phyloP scores from a whole-genome alignment of 1,140 invertebrate genomes.

The Neodiprion pinetum region DNA sequence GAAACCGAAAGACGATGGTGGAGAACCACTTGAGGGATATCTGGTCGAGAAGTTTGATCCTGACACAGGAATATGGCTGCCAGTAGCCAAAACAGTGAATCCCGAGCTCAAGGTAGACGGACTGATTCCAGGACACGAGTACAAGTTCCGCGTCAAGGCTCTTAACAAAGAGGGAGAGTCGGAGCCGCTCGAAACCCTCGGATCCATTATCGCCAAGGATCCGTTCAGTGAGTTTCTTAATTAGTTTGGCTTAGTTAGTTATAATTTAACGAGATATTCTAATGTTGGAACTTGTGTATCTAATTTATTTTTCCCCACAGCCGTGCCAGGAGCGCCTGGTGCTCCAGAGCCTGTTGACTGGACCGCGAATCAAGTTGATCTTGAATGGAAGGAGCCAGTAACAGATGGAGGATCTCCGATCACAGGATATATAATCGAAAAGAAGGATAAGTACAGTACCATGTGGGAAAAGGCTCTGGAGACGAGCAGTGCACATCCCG shows the following conservation, averaged over 20 bases:
- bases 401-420: slow-evolving; percentile 92
- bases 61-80: slow-evolving; percentile 89
- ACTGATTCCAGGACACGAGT: slow-evolving; percentile 91
- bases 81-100: slow-evolving; percentile 80
- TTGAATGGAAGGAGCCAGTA: slow-evolving; percentile 82
- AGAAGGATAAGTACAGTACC: slow-evolving; percentile 94
- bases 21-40: slow-evolving; percentile 93
- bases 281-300: slow-evolving; percentile 4
- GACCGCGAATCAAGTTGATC: slow-evolving; percentile 89
- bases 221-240: slow-evolving; percentile 82
- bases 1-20: slow-evolving; percentile 97
- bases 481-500: slow-evolving; percentile 74
- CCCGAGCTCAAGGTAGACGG: slow-evolving; percentile 90
- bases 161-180: slow-evolving; percentile 97
- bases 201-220: slow-evolving; percentile 94
- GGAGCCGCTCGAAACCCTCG: slow-evolving; percentile 92
- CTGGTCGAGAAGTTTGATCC: slow-evolving; percentile 95
- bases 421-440: slow-evolving; percentile 94
- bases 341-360: slow-evolving; percentile 89
- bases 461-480: slow-evolving; percentile 92
- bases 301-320: slow-evolving; percentile 55
- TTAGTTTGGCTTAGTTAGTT: slow-evolving; percentile 20
- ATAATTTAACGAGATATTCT: not conserved
- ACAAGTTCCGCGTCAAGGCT: slow-evolving; percentile 97
- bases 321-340: slow-evolving; percentile 82